Conservation (phyloP, 2,113 vertebrate genomes). For the Myodes glareolus region DNA sequence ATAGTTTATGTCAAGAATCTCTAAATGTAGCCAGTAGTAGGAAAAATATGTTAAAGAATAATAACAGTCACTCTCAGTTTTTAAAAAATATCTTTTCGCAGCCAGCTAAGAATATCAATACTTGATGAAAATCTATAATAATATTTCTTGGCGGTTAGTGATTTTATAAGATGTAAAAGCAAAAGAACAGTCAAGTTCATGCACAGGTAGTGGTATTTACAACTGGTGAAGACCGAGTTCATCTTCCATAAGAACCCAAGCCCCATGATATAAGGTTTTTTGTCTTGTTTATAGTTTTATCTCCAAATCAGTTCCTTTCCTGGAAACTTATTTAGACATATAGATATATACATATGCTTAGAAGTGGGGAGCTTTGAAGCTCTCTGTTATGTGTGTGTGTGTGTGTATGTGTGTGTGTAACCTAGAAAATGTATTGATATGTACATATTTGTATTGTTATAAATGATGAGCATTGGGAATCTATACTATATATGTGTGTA, state of each 20-base stretch:
- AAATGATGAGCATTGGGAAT: background rate
- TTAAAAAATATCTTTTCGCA: background rate
- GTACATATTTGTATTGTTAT: background rate
- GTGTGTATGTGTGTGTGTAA: background rate
- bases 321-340: background rate
- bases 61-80: background rate
- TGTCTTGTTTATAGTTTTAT: background rate
- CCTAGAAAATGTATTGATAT: background rate
- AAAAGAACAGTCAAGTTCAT: background rate
- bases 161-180: slow-evolving; percentile 11
- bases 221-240: background rate
- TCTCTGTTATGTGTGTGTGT: too few species aligned
- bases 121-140: background rate
- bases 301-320: background rate
- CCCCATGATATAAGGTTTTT: background rate
- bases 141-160: background rate
- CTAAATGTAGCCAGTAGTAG: background rate
- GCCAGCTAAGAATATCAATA: background rate
- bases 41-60: background rate
- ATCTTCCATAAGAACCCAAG: background rate
- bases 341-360: background rate
- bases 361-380: background rate
- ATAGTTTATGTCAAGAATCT: background rate
- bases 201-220: background rate
- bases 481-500: background rate